These are phyloP conservation scores for Eurypyga helias DNA, from an alignment of 2,113 vertebrate genomes.

Conservation along the genomic window DNA sequence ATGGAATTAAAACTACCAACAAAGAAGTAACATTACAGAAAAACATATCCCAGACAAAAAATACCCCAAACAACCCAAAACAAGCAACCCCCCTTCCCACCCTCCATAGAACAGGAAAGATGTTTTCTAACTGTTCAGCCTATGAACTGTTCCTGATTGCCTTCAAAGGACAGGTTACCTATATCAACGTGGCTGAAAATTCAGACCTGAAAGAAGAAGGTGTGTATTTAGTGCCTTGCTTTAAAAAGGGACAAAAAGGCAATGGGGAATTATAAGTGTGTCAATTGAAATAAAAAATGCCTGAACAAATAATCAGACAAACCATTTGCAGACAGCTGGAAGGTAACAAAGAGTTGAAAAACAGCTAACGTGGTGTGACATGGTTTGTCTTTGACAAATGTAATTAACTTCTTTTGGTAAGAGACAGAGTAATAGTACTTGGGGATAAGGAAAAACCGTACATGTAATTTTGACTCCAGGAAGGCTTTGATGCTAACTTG, in stretches of 20 bases:
- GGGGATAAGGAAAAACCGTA: background rate
- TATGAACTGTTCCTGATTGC: background rate
- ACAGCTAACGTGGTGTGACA: background rate
- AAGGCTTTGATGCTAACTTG: background rate
- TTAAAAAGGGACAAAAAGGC: background rate
- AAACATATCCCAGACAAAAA: background rate
- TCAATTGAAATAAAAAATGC: background rate
- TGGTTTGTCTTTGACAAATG: background rate
- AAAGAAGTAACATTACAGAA: background rate
- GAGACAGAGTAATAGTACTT: background rate
- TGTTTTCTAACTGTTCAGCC: background rate
- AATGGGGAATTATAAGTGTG: fast-evolving
- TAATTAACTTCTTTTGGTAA: background rate
- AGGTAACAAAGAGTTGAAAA: background rate
- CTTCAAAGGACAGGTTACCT: background rate
- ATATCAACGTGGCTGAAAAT: background rate
- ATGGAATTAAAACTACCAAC: background rate
- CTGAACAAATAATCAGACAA: background rate
- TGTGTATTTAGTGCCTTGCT: background rate
- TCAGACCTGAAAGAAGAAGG: background rate
- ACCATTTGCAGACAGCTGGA: background rate
- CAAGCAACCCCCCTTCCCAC: too few species aligned
- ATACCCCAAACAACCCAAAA: background rate
- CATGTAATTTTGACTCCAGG: background rate
- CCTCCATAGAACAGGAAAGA: background rate